Percentiles rank a stretch among this genome's conserved stretches.
phyloP scores from a whole-genome alignment of 2,113 vertebrate genomes.

The Ahaetulla prasina region DNA sequence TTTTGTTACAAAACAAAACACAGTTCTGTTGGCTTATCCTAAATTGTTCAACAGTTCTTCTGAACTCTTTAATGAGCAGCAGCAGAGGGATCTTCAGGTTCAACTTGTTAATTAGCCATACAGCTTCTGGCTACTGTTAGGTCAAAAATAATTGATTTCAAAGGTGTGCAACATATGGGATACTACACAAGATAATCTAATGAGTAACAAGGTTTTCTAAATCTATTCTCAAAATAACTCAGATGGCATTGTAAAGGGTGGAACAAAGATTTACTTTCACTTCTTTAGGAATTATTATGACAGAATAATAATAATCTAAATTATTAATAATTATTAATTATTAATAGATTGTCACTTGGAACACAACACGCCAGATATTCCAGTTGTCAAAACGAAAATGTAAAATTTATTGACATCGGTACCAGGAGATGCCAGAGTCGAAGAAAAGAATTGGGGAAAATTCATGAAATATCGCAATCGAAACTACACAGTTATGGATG shows the following conservation, averaged over 20 bases:
- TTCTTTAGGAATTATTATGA: not conserved
- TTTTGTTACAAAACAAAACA: conserved; percentile 32
- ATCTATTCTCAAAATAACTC: conserved; percentile 11
- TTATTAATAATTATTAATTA: no score
- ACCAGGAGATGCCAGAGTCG: no score
- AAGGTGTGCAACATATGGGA: conserved; percentile 6
- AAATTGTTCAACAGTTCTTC: conserved; percentile 43
- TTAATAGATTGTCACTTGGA: no score
- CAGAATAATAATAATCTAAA: no score
- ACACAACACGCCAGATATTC: no score
- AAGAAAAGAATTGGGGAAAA: no score
- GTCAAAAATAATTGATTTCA: conserved; percentile 63
- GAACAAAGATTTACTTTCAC: not conserved
- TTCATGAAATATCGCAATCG: no score
- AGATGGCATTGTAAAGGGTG: conserved; percentile 26
- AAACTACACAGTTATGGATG: no score
- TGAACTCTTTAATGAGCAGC: conserved; percentile 59
- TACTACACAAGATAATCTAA: conserved; percentile 38
- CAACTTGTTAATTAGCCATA: conserved; percentile 58
- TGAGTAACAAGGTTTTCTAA: conserved; percentile 35
- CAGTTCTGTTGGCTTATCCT: conserved; percentile 33
- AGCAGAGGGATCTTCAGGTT: conserved; percentile 53
- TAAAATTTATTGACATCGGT: no score
- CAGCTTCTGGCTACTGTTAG: conserved; percentile 53
- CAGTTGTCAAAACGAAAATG: no score